Conservation (phyloP, 2,113 vertebrate genomes). For the Ramphastos sulfuratus region DNA sequence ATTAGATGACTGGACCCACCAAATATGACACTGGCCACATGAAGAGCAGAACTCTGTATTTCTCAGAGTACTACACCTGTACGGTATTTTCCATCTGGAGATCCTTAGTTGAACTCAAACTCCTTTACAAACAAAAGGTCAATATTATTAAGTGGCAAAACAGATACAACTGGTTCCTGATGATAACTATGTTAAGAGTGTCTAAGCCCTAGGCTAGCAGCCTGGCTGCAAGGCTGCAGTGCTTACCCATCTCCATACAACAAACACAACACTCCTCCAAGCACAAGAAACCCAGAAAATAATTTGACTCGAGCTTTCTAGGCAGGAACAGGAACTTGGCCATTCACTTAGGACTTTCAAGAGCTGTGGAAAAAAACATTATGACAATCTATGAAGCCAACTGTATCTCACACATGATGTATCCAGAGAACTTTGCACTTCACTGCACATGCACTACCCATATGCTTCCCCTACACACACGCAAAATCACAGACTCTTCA, state of each 20-base stretch:
- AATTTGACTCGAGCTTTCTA: background rate
- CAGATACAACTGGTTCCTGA: background rate
- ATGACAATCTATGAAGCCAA: background rate
- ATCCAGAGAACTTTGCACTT: background rate
- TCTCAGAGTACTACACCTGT: background rate
- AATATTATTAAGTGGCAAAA: background rate
- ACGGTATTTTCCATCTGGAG: background rate
- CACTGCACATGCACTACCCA: too few relatives aligned
- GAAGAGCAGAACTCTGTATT: background rate
- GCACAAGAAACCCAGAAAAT: background rate
- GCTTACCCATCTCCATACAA: background rate
- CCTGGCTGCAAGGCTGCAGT: background rate
- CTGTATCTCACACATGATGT: background rate
- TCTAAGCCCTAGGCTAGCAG: background rate
- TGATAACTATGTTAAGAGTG: background rate
- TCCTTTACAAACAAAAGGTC: background rate
- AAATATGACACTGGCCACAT: rapidly evolving
- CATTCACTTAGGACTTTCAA: background rate
- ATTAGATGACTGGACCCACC: background rate
- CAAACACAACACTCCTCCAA: background rate
- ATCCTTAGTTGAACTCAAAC: background rate
- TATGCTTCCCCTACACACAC: too few relatives aligned
- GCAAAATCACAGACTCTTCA: too few relatives aligned
- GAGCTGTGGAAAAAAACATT: background rate
- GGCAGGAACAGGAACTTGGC: background rate